These are phyloP conservation scores for Megaustenia siamemsis DNA, from an alignment of 2,888 invertebrate genomes.

Conservation along the genomic window DNA sequence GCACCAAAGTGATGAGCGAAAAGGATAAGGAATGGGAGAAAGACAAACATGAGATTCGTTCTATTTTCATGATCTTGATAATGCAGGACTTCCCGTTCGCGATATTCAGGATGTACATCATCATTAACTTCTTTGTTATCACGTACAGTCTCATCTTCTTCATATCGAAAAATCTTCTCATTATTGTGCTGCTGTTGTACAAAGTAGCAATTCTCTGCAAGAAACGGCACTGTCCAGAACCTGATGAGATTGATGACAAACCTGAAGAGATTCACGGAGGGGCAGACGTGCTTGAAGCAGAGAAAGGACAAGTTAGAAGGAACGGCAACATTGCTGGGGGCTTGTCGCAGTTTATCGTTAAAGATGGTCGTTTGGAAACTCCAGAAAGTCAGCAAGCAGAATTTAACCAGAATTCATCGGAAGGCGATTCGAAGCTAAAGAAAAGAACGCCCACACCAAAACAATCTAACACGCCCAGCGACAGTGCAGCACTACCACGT, in stretches of 20 bases:
- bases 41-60: conserved; percentile 78
- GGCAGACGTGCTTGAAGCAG: background rate
- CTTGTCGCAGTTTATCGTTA: no score
- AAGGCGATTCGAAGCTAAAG: background rate
- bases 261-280: background rate
- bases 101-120: conserved; percentile 70
- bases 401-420: no score
- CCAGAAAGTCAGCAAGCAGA: no score
- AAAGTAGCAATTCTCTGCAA: conserved; percentile 60
- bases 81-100: conserved; percentile 82
- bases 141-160: conserved; percentile 76
- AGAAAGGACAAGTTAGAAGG: background rate
- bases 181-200: conserved; percentile 65
- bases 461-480: no score
- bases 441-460: background rate
- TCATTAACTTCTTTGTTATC: conserved; percentile 69
- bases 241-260: background rate
- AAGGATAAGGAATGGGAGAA: conserved; percentile 41
- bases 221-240: conserved; percentile 56
- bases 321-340: background rate
- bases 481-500: no score
- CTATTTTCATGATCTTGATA: conserved; percentile 79
- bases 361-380: no score
- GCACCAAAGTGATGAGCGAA: background rate
- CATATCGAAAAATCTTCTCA: conserved; percentile 68